Percentiles rank a stretch among this genome's conserved stretches.
phyloP scores from a whole-genome alignment of 2,888 invertebrate species.

The Lasioglossum marginatum region DNA sequence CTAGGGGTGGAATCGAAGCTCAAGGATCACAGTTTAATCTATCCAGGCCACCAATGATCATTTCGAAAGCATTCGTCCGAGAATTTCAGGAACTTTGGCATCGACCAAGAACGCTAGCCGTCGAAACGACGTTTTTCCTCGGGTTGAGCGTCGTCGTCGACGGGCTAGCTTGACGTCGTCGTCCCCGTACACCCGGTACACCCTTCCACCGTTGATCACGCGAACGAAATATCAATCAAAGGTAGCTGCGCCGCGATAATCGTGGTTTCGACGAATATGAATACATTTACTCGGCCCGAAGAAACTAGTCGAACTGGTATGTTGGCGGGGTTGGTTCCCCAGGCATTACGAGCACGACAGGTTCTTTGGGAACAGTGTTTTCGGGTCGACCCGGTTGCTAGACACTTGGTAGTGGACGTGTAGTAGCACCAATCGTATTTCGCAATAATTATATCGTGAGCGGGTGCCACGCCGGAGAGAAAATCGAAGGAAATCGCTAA shows the following conservation, averaged over 20 bases:
- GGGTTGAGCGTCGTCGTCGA: slow-evolving; percentile 38
- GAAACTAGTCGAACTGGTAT: slow-evolving; percentile 14
- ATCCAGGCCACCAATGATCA: neutral
- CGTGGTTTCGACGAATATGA: slow-evolving; percentile 68
- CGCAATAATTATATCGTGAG: neutral
- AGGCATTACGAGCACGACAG: neutral
- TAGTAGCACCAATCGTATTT: neutral
- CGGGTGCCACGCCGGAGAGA: neutral
- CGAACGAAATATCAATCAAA: slow-evolving; percentile 81
- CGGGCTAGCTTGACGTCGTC: slow-evolving; percentile 20
- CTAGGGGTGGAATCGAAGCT: neutral
- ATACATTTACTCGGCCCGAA: slow-evolving; percentile 59
- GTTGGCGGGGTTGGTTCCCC: neutral
- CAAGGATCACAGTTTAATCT: neutral
- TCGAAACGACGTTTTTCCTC: slow-evolving; percentile 22
- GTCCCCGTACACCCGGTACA: slow-evolving; percentile 41
- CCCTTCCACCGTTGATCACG: slow-evolving; percentile 77
- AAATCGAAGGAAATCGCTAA: neutral
- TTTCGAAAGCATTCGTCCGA: neutral
- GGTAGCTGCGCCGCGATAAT: slow-evolving; percentile 61
- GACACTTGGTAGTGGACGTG: neutral
- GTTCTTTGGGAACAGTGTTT: neutral
- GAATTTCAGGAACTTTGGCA: neutral
- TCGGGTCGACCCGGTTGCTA: neutral
- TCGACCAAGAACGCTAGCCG: neutral